Evolutionary conservation across 2,113 vertebrate genomes (phyloP).

Genomic region (Cololabis saira): DNA sequence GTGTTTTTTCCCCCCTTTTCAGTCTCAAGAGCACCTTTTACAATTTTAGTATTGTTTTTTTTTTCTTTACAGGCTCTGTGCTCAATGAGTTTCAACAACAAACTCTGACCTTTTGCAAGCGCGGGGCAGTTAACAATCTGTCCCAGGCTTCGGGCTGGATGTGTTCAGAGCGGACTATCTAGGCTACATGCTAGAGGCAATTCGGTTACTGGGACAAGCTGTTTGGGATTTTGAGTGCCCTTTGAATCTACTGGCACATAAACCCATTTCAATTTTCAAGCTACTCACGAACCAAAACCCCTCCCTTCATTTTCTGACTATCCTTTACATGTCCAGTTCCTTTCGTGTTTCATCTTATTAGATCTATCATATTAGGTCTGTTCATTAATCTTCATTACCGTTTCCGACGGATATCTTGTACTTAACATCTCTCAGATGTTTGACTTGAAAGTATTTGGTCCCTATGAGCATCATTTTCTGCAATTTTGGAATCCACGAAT

Average conservation of each 20-base stretch:
- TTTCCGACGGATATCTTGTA: slow-evolving; percentile 32
- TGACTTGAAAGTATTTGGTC: slow-evolving; percentile 21
- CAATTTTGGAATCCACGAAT: slow-evolving; percentile 60
- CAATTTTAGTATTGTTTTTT: background rate
- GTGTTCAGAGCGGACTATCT: slow-evolving; percentile 18
- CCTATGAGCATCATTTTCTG: slow-evolving; percentile 28
- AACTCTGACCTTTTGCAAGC: slow-evolving; percentile 44
- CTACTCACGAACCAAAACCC: background rate
- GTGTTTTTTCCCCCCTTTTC: no score
- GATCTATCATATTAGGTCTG: slow-evolving; percentile 11
- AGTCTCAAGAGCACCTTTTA: no score
- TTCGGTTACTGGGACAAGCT: slow-evolving; percentile 48
- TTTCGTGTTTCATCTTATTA: slow-evolving; percentile 36
- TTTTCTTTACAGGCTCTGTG: slow-evolving; percentile 1
- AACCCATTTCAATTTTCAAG: slow-evolving; percentile 27
- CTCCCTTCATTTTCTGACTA: no score
- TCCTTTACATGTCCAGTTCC: slow-evolving; percentile 5
- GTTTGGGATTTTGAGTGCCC: slow-evolving; percentile 34
- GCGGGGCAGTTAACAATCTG: slow-evolving; percentile 49
- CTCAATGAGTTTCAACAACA: background rate
- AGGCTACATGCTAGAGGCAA: slow-evolving; percentile 36
- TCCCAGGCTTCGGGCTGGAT: slow-evolving; percentile 34
- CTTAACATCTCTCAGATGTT: slow-evolving; percentile 63
- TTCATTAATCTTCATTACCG: slow-evolving; percentile 50
- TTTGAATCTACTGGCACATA: slow-evolving; percentile 1